These are phyloP conservation scores for Odocoileus virginianus DNA, from an alignment of 2,113 vertebrate genomes.

Conservation along the genomic window DNA sequence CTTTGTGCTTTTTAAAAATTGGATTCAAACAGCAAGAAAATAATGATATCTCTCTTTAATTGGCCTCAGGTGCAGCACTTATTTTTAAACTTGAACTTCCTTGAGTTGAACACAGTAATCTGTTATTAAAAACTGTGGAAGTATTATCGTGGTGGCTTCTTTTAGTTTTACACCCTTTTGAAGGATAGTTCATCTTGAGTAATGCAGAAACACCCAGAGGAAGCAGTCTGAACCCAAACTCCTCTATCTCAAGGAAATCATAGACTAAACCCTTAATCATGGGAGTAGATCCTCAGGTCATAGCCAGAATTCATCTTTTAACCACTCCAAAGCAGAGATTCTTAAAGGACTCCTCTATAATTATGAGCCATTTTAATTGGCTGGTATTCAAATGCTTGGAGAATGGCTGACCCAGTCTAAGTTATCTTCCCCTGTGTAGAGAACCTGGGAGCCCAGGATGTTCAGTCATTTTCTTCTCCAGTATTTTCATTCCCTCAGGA, in stretches of 20 bases:
- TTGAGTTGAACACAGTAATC: conserved; percentile 36
- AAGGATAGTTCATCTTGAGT: conserved; percentile 31
- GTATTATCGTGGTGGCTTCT: conserved; percentile 1
- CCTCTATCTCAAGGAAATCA: conserved; percentile 15
- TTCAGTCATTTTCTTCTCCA: neutral
- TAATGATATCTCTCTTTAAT: conserved; percentile 51
- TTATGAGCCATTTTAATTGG: neutral
- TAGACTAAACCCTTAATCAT: neutral
- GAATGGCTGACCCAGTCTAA: neutral
- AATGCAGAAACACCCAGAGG: neutral
- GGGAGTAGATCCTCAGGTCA: neutral
- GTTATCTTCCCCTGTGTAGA: neutral
- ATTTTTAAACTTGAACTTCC: conserved; percentile 63
- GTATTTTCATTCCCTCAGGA: neutral
- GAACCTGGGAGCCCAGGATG: neutral
- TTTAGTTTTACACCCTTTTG: conserved; percentile 31
- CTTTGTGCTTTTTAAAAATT: conserved; percentile 47
- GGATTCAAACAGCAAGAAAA: conserved; percentile 45
- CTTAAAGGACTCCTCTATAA: neutral
- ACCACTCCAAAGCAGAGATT: neutral
- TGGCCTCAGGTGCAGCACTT: conserved; percentile 65
- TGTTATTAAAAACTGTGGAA: neutral
- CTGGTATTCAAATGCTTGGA: neutral
- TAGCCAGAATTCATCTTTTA: neutral
- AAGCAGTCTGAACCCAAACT: conserved; percentile 30